Percentiles rank a stretch among this genome's conserved stretches.
These are phyloP conservation scores for Zootoca vivipara DNA, from an alignment of 2,113 vertebrate genomes.

Conservation along the genomic window DNA sequence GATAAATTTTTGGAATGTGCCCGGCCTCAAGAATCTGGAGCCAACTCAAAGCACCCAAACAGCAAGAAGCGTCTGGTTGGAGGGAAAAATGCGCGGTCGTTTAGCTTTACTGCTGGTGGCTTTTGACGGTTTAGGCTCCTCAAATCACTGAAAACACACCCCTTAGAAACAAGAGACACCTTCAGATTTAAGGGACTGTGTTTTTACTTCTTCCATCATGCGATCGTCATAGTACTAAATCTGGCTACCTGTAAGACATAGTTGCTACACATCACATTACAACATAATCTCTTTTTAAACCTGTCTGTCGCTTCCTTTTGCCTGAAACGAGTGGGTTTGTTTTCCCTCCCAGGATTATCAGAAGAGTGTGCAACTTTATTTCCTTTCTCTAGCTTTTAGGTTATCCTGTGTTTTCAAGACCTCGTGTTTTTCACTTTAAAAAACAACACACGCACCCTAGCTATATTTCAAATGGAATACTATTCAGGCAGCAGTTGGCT, in stretches of 20 bases:
- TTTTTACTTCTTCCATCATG: background rate
- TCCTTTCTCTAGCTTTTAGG: background rate
- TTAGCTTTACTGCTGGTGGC: conserved; percentile 78
- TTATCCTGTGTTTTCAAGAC: background rate
- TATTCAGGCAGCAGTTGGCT: background rate
- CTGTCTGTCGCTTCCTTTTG: background rate
- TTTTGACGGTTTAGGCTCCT: conserved; percentile 51
- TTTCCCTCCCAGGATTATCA: background rate
- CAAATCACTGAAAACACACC: conserved; percentile 6
- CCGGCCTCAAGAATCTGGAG: conserved; percentile 46
- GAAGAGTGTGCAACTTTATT: background rate
- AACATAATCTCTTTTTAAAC: background rate
- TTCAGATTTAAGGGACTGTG: background rate
- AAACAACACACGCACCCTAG: background rate
- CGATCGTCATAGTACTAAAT: background rate
- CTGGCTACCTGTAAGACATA: background rate
- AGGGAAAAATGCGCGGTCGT: conserved; percentile 78
- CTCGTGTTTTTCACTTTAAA: background rate
- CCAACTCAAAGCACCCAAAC: conserved; percentile 45
- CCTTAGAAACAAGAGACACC: conserved; percentile 46
- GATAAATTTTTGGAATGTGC: conserved; percentile 38
- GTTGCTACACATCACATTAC: background rate
- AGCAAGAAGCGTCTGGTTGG: conserved; percentile 80
- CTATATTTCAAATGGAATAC: background rate
- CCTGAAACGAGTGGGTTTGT: background rate